Evolutionary conservation across 2,888 invertebrate genomes (phyloP).

Genomic region (Apamea monoglypha): DNA sequence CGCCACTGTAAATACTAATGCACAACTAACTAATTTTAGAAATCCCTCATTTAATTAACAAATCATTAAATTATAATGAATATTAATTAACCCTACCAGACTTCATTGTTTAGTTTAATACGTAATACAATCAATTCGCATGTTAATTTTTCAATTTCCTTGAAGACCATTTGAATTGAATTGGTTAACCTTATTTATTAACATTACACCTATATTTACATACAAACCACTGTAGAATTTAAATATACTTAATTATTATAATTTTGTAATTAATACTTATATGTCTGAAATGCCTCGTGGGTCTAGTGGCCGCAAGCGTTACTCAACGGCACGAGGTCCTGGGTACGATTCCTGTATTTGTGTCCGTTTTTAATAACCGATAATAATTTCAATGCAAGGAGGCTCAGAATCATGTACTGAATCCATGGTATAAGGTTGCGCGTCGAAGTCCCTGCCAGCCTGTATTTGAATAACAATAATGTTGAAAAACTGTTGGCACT

Average conservation of each 20-base stretch:
- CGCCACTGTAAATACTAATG: neutral
- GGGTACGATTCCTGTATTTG: neutral
- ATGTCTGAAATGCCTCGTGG: neutral
- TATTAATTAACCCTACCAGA: constrained; percentile 39
- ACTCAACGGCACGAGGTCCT: neutral
- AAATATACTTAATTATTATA: constrained; percentile 15
- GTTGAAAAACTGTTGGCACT: neutral
- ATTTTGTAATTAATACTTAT: constrained; percentile 28
- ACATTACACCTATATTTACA: constrained; percentile 76
- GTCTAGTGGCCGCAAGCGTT: neutral
- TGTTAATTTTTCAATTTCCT: constrained; percentile 83
- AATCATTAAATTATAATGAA: constrained; percentile 22
- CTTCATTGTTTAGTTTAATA: constrained; percentile 50
- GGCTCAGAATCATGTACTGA: too few relatives aligned
- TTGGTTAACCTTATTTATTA: constrained; percentile 68
- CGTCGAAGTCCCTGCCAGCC: too few relatives aligned
- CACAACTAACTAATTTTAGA: neutral
- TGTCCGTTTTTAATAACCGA: too few relatives aligned
- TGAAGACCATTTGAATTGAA: constrained; percentile 72
- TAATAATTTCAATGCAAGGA: too few relatives aligned
- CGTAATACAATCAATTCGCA: constrained; percentile 75
- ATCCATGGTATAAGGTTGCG: too few relatives aligned
- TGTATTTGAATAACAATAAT: neutral
- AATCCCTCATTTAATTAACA: neutral
- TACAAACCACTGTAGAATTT: constrained; percentile 64